Conservation (phyloP, 2,797 vertebrate species). For the Harpagifer antarcticus region DNA sequence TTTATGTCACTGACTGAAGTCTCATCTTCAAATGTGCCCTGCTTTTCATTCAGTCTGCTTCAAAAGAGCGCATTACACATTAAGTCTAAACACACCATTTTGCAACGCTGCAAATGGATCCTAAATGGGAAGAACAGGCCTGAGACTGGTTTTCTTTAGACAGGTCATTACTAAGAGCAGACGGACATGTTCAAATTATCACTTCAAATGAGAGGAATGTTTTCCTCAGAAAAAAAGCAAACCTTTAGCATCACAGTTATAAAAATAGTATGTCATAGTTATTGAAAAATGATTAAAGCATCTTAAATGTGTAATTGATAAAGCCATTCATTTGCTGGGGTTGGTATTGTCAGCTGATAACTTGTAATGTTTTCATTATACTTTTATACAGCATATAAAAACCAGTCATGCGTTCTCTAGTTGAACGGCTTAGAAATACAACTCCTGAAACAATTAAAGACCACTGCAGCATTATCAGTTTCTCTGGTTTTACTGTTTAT, state of each 20-base stretch:
- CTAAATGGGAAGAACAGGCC: conserved; percentile 31
- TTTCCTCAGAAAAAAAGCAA: conserved; percentile 11
- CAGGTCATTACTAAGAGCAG: conserved; percentile 51
- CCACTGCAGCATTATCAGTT: too few species aligned
- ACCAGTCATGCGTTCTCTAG: too few species aligned
- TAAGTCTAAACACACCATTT: conserved; percentile 67
- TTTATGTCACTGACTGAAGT: conserved; percentile 73
- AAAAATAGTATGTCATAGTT: not conserved
- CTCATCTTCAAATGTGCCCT: conserved; percentile 68
- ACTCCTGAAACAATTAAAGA: too few species aligned
- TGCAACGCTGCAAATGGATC: conserved; percentile 46
- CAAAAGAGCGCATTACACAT: conserved; percentile 69
- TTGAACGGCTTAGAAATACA: too few species aligned
- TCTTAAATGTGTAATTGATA: too few species aligned
- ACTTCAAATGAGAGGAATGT: conserved; percentile 40
- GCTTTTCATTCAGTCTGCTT: conserved; percentile 69
- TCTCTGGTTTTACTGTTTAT: too few species aligned
- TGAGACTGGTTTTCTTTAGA: conserved; percentile 41
- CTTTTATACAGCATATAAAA: too few species aligned
- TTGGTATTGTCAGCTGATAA: too few species aligned
- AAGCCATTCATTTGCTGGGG: too few species aligned
- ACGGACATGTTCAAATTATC: conserved; percentile 8
- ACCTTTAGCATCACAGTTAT: not conserved
- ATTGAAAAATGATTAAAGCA: not conserved
- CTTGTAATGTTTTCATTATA: too few species aligned